Percentiles rank a stretch among this genome's conserved stretches.
Evolutionary conservation across 2,797 vertebrate genomes (phyloP).

Genomic region (Cossypha polioptera): DNA sequence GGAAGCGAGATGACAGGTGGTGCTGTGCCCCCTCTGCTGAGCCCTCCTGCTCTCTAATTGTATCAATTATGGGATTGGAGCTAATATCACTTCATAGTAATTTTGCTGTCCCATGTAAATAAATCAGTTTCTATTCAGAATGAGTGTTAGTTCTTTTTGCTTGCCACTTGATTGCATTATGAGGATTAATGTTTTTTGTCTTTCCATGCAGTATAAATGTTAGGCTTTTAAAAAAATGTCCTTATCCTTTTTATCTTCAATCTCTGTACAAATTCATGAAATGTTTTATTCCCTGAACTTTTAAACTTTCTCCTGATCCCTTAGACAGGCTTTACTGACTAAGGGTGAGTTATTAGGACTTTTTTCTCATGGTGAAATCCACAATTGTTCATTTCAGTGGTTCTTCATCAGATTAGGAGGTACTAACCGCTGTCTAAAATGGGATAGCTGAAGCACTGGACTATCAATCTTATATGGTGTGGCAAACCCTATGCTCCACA

Average conservation of each 20-base stretch:
- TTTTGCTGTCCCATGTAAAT: neutral
- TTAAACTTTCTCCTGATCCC: neutral
- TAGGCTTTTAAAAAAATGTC: neutral
- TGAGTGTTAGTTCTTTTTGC: neutral
- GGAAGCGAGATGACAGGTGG: neutral
- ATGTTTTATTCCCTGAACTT: neutral
- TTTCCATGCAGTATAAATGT: neutral
- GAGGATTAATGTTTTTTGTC: neutral
- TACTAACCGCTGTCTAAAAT: neutral
- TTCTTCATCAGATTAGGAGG: neutral
- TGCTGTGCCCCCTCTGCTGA: neutral
- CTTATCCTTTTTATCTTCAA: neutral
- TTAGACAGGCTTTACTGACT: neutral
- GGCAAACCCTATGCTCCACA: neutral
- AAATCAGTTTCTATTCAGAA: neutral
- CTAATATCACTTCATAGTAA: neutral
- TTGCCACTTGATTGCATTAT: neutral
- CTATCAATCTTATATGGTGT: neutral
- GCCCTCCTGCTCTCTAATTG: neutral
- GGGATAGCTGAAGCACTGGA: neutral
- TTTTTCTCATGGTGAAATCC: neutral
- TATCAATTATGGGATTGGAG: neutral
- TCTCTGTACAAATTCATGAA: neutral
- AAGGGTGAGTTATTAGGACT: neutral
- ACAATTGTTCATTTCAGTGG: neutral